Evolutionary conservation across 1,140 invertebrate species (phyloP).

Genomic region (Popillia japonica): DNA sequence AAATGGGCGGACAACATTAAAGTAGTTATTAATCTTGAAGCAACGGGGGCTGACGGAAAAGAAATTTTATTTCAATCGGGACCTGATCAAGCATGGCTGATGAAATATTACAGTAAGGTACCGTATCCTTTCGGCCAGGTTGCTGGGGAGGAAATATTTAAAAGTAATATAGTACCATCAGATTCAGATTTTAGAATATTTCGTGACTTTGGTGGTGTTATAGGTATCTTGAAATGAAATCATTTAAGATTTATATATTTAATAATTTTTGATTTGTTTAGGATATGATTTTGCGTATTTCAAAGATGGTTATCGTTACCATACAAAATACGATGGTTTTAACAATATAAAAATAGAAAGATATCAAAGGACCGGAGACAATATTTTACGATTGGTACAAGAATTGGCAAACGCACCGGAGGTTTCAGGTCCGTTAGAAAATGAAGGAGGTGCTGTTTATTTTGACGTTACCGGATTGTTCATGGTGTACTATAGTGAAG

Average conservation of each 20-base stretch:
- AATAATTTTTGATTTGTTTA: conserved; percentile 49
- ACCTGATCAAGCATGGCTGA: conserved; percentile 67
- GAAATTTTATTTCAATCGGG: conserved; percentile 80
- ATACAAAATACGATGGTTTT: conserved; percentile 76
- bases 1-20: conserved; percentile 71
- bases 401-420: conserved; percentile 63
- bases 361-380: conserved; percentile 74
- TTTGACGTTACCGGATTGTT: conserved; percentile 69
- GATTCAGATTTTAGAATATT: conserved; percentile 86
- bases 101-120: conserved; percentile 69
- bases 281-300: conserved; percentile 81
- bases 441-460: conserved; percentile 63
- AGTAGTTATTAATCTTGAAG: conserved; percentile 80
- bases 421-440: conserved; percentile 55
- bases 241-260: background rate
- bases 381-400: conserved; percentile 65
- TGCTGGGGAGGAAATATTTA: conserved; percentile 81
- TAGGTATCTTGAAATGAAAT: conserved; percentile 8
- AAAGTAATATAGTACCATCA: conserved; percentile 75
- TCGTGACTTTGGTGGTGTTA: conserved; percentile 66
- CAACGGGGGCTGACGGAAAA: conserved; percentile 78
- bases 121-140: conserved; percentile 71
- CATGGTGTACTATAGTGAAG: conserved; percentile 65
- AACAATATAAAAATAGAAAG: conserved; percentile 69
- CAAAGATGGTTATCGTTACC: conserved; percentile 80